A percentile compares a stretch with the other conserved stretches of the same genome.
Evolutionary conservation across 1,140 invertebrate genomes (phyloP).

Genomic region (Brachionus angularis): DNA sequence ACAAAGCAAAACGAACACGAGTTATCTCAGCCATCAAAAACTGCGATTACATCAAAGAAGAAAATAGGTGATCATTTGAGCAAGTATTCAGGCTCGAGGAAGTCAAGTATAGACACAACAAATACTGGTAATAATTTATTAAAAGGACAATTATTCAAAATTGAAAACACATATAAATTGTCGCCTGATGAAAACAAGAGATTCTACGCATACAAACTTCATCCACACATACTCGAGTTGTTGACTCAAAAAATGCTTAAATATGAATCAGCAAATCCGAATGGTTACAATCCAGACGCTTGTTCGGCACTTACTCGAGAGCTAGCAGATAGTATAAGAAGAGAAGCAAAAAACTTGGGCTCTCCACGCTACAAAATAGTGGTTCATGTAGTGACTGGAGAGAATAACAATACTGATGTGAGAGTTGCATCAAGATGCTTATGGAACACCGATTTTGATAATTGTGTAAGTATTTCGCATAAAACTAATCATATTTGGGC

Average conservation of each 20-base stretch:
- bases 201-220: conserved; percentile 47
- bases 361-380: conserved; percentile 49
- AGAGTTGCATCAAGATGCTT: conserved; percentile 49
- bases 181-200: conserved; percentile 45
- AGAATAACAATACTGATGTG: conserved; percentile 49
- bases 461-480: conserved; percentile 48
- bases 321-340: conserved; percentile 47
- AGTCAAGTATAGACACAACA: conserved; percentile 17
- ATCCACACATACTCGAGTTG: background rate
- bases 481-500: conserved; percentile 48
- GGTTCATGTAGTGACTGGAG: conserved; percentile 47
- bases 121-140: conserved; percentile 5
- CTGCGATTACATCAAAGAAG: too few relatives aligned
- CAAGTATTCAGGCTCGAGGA: conserved; percentile 23
- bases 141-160: background rate
- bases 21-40: too few relatives aligned
- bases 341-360: conserved; percentile 47
- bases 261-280: background rate
- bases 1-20: too few relatives aligned
- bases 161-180: conserved; percentile 50
- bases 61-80: background rate
- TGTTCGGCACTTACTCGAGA: conserved; percentile 13
- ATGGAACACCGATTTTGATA: conserved; percentile 49
- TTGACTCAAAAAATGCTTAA: conserved; percentile 24
- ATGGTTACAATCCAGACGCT: background rate